Evolutionary conservation across 2,888 invertebrate genomes (phyloP), one percentile per base, ranked within the genome.

Genomic region (Aphidoletes aphidimyza): DNA sequence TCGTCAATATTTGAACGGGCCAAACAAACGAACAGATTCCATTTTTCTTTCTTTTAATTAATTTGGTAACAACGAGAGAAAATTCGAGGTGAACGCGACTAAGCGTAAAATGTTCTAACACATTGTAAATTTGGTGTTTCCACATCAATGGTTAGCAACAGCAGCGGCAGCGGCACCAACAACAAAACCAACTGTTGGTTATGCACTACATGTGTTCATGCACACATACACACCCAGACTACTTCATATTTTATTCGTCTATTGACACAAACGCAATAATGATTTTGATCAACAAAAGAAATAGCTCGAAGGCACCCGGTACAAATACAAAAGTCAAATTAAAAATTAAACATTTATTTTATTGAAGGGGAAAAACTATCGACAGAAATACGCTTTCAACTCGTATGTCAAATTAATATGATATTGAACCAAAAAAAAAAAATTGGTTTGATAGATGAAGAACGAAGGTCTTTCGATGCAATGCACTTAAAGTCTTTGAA

Each of bases 271-370:
- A 30, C 19, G 69, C 69, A 81, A 81, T 81, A 36, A 37, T 36
- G 37, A 81, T 30, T 81, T n/a, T 17, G 81, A 81, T 37, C 36
- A 81, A 37, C 81, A 37, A 81, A 37, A n/a, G 81, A n/a, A 81
- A 37, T 36, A 9, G 22, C 6, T 37, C 19, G n/a, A n/a, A 37
- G 37, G 9, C n/a, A 37, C 37, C n/a, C 81, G 36, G 37, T 30
- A 37, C n/a, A 81, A 36, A 22, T 37, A 81, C 37, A 81, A 37
- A 81, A 81, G 81, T 81, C 81, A 81, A 81, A 81, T 81, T 81
- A 81, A 81, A 81, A 81, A 81, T 81, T 81, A 37, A 81, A 81
- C 81, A 81, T 81, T 81, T 37, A 81, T 81, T 81, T 36, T 37
- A 37, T 81, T 81, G 37, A 81, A 81, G 37, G 81, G 81, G 81